These are phyloP conservation scores for Myiozetetes cayanensis DNA, from an alignment of 2,113 vertebrate genomes.

Conservation along the genomic window DNA sequence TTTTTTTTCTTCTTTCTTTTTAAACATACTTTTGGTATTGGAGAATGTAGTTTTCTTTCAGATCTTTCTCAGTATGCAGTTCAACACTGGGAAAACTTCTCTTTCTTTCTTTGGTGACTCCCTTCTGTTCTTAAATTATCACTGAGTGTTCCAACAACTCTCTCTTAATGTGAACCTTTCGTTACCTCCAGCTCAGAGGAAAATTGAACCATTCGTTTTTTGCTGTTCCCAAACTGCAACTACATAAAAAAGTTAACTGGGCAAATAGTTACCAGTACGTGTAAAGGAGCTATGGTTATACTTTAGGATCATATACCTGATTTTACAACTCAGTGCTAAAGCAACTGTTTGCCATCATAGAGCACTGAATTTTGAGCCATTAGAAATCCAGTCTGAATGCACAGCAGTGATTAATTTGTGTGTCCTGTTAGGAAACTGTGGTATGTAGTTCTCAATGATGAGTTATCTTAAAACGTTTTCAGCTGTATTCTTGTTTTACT, in stretches of 20 bases:
- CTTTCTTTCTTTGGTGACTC: background rate
- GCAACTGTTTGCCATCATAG: background rate
- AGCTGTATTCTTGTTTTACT: background rate
- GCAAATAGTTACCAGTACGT: background rate
- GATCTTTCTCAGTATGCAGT: background rate
- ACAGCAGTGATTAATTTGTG: background rate
- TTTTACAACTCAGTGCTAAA: background rate
- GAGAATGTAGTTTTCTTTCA: rapidly evolving
- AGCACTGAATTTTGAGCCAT: background rate
- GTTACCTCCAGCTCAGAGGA: background rate
- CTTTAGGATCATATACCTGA: background rate
- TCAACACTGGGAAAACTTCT: background rate
- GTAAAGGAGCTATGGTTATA: background rate
- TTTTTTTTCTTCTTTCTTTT: background rate
- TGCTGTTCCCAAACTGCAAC: background rate
- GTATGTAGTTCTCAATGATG: background rate
- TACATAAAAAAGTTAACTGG: background rate
- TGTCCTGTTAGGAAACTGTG: background rate
- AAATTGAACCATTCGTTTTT: background rate
- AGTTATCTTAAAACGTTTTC: background rate
- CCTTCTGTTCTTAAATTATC: background rate
- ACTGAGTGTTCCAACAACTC: background rate
- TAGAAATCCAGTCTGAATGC: background rate
- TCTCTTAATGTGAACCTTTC: background rate
- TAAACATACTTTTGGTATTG: background rate